A percentile compares a stretch with the other conserved stretches of the same genome.
Evolutionary conservation across 2,888 invertebrate genomes (phyloP).

Genomic region (Eupsilia transversa): DNA sequence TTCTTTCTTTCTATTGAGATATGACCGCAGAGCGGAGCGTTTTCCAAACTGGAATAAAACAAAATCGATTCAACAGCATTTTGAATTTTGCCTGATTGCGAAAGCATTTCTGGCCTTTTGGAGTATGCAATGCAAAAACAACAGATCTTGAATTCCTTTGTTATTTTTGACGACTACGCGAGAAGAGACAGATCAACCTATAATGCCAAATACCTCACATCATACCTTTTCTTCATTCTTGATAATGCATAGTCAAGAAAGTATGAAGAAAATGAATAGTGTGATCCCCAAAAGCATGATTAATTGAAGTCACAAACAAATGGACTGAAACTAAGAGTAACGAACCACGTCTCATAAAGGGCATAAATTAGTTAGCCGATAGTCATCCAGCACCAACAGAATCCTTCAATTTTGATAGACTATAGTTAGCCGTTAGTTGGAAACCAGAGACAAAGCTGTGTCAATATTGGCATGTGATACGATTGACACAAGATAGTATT

Average conservation of each 20-base stretch:
- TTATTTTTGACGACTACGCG: background rate
- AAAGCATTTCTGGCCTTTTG: too few species aligned
- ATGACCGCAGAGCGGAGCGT: background rate
- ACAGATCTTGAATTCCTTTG: background rate
- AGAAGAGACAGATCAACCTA: background rate
- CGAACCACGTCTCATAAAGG: too few species aligned
- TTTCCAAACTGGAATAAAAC: background rate
- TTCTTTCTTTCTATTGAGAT: too few species aligned
- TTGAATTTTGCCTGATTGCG: background rate
- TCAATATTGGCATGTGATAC: background rate
- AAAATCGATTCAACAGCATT: background rate
- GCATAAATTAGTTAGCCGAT: background rate
- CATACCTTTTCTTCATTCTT: background rate
- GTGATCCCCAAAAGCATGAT: background rate
- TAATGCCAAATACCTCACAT: background rate
- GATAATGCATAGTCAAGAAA: too few species aligned
- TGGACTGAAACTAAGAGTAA: background rate
- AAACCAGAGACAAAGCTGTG: constrained; percentile 17
- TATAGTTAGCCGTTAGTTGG: background rate
- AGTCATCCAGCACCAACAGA: background rate
- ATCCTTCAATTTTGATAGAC: background rate
- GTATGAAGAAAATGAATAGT: too few species aligned
- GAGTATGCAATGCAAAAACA: too few species aligned
- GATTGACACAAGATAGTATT: constrained; percentile 17
- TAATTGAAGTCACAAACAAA: too few species aligned